Percentiles rank a stretch among this genome's conserved stretches.
Conservation (phyloP, 2,797 vertebrate genomes). For the Arctocebus calabarensis region DNA sequence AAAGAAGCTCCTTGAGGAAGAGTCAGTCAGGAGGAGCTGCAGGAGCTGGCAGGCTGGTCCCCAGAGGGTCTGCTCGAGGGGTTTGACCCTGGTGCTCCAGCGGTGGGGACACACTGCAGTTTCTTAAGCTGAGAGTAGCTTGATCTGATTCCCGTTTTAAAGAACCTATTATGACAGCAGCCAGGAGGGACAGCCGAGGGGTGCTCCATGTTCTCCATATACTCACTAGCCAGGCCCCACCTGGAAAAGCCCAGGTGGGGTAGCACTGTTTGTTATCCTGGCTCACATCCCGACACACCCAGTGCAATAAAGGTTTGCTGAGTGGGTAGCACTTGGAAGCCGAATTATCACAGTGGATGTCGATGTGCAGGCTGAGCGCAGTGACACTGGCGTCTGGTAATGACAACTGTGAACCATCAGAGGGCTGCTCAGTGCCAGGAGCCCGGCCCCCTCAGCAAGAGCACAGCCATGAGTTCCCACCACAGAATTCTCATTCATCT, state of each 20-base stretch:
- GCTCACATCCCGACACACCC: conserved; percentile 63
- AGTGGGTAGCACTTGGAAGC: neutral
- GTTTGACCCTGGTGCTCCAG: neutral
- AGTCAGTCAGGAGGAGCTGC: neutral
- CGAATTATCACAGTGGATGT: conserved; percentile 50
- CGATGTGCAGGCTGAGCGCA: conserved; percentile 64
- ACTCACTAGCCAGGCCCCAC: neutral
- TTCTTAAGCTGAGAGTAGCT: neutral
- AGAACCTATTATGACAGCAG: neutral
- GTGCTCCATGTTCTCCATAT: too few species aligned
- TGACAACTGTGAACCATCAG: conserved; percentile 76
- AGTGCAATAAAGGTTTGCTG: too few species aligned
- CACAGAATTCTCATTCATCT: neutral
- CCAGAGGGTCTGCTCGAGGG: fast-evolving
- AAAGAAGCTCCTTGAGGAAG: neutral
- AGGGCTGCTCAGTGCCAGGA: conserved; percentile 41
- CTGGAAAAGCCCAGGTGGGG: conserved; percentile 54
- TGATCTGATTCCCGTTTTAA: neutral
- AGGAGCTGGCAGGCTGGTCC: neutral
- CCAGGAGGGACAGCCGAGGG: neutral
- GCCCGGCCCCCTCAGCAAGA: neutral
- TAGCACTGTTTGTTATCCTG: neutral
- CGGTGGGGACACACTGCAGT: neutral
- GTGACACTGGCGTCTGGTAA: conserved; percentile 76
- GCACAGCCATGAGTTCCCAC: fast-evolving